Percentiles rank a stretch among this genome's conserved stretches.
phyloP scores from a whole-genome alignment of 2,113 vertebrate species.

The Macheiramphus alcinus region DNA sequence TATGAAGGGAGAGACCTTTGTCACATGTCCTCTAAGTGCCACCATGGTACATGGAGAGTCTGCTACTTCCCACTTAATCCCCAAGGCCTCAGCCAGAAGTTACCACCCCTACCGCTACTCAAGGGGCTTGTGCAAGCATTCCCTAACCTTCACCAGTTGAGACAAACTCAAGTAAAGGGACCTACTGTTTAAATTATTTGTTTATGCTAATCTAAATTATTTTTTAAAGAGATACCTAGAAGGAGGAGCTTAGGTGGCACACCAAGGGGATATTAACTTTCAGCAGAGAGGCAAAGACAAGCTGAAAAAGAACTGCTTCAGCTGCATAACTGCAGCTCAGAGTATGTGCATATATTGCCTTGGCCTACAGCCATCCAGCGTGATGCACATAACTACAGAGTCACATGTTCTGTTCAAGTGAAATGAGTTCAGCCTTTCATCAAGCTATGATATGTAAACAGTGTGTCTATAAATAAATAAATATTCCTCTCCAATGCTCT shows the following conservation, averaged over 20 bases:
- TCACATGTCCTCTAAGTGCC: not conserved
- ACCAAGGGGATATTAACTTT: not conserved
- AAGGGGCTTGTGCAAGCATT: not conserved
- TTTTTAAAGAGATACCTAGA: not conserved
- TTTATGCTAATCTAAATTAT: not conserved
- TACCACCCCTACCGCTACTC: not conserved
- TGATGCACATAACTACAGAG: not conserved
- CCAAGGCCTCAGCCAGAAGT: not conserved
- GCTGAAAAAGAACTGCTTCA: not conserved
- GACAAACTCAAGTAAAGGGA: not conserved
- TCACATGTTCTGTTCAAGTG: not conserved
- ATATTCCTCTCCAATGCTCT: conserved; percentile 13
- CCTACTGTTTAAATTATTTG: not conserved
- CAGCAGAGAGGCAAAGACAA: not conserved
- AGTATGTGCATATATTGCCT: not conserved
- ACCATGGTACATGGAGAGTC: not conserved
- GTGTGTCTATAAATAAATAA: conserved; percentile 46
- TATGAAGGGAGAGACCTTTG: not conserved
- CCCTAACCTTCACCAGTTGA: not conserved
- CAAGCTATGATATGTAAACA: conserved; percentile 23
- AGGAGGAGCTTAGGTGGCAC: not conserved
- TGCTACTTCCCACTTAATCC: not conserved
- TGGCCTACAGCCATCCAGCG: not conserved
- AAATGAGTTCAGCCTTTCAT: conserved; percentile 23
- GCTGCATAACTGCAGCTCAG: not conserved